Percentiles rank a stretch among this genome's conserved stretches.
Conservation (phyloP, 1,140 invertebrate species). For the Phymorhynchus buccinoides region DNA sequence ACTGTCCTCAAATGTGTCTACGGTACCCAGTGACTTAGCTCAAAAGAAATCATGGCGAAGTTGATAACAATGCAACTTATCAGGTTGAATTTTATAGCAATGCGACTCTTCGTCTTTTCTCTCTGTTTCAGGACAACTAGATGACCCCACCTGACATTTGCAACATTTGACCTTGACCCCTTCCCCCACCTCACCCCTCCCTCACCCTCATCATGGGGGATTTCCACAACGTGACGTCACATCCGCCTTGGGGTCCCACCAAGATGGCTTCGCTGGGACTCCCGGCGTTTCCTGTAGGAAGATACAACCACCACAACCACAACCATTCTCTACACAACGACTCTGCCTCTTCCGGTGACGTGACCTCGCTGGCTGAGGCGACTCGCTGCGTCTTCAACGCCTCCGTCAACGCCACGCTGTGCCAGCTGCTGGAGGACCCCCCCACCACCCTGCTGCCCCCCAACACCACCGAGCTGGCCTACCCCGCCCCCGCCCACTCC, state of each 20-base stretch:
- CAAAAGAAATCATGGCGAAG: background rate
- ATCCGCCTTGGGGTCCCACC: background rate
- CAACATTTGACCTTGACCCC: background rate
- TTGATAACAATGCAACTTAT: background rate
- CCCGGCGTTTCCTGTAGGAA: background rate
- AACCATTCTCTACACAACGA: background rate
- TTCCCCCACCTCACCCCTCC: background rate
- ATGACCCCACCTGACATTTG: background rate
- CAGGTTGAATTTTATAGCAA: no score
- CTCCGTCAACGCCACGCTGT: slow-evolving; percentile 3
- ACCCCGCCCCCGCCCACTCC: slow-evolving; percentile 82
- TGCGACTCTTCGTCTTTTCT: background rate
- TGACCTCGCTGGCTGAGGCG: background rate
- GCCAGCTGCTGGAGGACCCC: background rate
- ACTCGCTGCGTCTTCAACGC: slow-evolving; percentile 25
- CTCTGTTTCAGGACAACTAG: slow-evolving; percentile 11
- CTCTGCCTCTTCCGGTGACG: background rate
- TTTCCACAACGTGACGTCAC: slow-evolving; percentile 27
- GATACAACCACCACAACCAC: background rate
- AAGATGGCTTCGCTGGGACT: background rate
- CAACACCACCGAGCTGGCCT: background rate
- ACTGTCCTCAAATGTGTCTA: background rate
- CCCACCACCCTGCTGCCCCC: background rate
- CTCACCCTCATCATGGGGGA: background rate
- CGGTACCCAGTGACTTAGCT: background rate